Conservation (phyloP, 2,113 vertebrate species). For the Mesoclemmys tuberculata region DNA sequence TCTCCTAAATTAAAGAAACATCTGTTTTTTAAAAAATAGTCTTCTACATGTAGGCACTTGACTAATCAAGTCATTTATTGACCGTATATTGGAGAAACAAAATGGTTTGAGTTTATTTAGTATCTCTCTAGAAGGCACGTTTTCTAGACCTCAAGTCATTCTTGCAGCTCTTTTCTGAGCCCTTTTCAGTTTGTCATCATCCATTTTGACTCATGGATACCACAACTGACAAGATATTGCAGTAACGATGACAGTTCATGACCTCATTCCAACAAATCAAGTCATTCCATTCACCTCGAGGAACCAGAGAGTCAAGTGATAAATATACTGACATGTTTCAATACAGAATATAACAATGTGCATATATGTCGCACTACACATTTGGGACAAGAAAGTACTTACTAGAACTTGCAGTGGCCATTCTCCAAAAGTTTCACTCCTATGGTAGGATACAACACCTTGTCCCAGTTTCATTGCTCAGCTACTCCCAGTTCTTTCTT, state of each 20-base stretch:
- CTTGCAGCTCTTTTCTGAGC: neutral
- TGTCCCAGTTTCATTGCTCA: neutral
- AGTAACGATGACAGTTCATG: neutral
- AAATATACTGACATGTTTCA: neutral
- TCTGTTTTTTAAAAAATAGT: neutral
- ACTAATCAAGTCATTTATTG: neutral
- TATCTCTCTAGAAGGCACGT: neutral
- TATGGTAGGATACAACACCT: neutral
- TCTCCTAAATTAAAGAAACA: neutral
- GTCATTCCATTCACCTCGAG: neutral
- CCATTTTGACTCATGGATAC: neutral
- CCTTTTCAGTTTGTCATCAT: neutral
- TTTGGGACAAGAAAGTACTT: neutral
- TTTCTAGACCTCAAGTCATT: conserved; percentile 8
- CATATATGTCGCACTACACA: neutral
- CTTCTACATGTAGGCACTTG: neutral
- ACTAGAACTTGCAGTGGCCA: neutral
- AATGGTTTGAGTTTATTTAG: neutral
- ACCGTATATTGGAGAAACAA: neutral
- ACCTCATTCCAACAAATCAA: neutral
- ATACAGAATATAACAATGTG: neutral
- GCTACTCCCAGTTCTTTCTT: neutral
- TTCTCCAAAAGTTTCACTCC: neutral
- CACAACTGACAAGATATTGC: neutral
- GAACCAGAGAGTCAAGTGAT: neutral